Evolutionary conservation across 2,888 invertebrate genomes (phyloP), one percentile per base, ranked within the genome.

Genomic region (Sphecodes monilicornis): DNA sequence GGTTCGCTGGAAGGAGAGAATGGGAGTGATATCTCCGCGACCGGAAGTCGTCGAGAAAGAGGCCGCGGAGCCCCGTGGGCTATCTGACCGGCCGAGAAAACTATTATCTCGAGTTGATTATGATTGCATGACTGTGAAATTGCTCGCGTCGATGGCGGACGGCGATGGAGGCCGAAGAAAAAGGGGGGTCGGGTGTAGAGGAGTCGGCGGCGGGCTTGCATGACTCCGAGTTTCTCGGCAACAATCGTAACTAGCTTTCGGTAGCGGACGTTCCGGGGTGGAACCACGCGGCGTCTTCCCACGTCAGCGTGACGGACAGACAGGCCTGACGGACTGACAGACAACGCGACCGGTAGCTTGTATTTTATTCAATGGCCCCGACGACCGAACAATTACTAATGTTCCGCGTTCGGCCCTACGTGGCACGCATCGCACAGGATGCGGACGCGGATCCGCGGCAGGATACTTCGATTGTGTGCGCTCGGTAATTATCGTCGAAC

Each of bases 291-390:
- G 94, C 94, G 91, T 93, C 95, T 95, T 95, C 94, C 94, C 95
- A 95, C 94, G 94, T 94, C 95, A 94, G 91, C 92, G 92, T 94
- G 94, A 94, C 93, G 93, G 94, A 94, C 94, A 93, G 94, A 91
- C 93, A 91, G 91, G 91, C 89, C 90, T 92, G 93, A 93, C 91
- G 92, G 92, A 92, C 92, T 91, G 92, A 92, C 92, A 92, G 91
- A 91, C 91, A 92, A 91, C 91, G 92, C 91, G 92, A 92, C 91
- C 93, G 93, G 93, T 94, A 94, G 94, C 94, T 93, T 93, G 93
- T 94, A 93, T 94, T 94, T 94, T 94, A 94, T 95, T 94, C 94
- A 94, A 91, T 91, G 92, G 90, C 90, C 92, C 92, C 93, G 92
- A 92, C 94, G 93, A 94, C 93, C 93, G 92, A 94, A 94, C 94